These are phyloP conservation scores for Menura novaehollandiae DNA, from an alignment of 2,113 vertebrate species.

Conservation along the genomic window DNA sequence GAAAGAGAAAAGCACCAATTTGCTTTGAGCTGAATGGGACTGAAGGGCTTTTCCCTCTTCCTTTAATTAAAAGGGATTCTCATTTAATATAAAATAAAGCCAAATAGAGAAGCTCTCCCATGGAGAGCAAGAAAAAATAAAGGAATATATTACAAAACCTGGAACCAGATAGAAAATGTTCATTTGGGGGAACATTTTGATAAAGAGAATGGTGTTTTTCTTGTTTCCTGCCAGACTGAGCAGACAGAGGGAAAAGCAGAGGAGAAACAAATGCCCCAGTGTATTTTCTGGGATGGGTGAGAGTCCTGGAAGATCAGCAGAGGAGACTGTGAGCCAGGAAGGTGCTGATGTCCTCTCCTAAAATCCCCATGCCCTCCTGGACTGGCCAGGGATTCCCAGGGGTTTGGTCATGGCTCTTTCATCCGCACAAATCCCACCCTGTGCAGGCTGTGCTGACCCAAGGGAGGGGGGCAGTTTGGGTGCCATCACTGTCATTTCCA, in stretches of 20 bases:
- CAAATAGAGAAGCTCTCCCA: neutral
- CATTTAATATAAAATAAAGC: neutral
- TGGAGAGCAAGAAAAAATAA: neutral
- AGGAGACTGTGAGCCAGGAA: neutral
- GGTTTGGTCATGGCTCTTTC: neutral
- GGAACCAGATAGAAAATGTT: neutral
- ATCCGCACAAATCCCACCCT: neutral
- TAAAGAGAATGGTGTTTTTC: neutral
- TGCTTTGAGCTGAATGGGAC: constrained; percentile 19
- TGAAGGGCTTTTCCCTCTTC: constrained; percentile 4
- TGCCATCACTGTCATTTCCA: neutral
- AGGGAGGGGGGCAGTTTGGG: neutral
- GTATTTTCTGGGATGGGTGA: neutral
- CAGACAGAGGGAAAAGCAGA: neutral
- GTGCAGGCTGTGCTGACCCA: neutral
- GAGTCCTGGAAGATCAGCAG: neutral
- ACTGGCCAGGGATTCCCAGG: rapidly evolving
- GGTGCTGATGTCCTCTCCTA: neutral
- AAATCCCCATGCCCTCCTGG: neutral
- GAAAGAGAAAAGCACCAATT: neutral
- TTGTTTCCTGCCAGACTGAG: neutral
- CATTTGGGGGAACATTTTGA: neutral
- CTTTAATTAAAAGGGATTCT: constrained; percentile 45
- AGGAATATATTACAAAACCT: neutral
- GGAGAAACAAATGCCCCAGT: neutral